Evolutionary conservation across 1,140 invertebrate species (phyloP), one percentile per base, ranked within the genome.

Genomic region (Penaeus japonicus): DNA sequence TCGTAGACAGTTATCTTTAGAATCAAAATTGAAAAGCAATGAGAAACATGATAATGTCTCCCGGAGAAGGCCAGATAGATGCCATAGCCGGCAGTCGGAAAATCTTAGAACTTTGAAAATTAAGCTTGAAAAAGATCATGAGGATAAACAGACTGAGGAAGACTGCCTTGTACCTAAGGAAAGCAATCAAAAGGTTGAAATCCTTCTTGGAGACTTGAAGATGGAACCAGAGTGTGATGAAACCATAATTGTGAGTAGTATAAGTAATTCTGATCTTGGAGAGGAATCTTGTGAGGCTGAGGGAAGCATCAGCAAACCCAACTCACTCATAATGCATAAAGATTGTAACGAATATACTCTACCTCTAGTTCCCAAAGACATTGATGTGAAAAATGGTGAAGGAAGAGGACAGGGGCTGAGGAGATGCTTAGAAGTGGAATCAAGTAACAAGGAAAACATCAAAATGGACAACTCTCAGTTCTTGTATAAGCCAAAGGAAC

Each of bases 101-200:
- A 39, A 7, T 22, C 22, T n/a, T 15, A 84, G 53, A 54, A 59
- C 35, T 80, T 22, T 59, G 22, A 47, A 27, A 54, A 86, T 62
- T 3, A 86, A 86, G 65, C 27, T 70, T 39, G 59, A 80, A 53
- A 86, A 54, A 65, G 57, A 86, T 20, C 39, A 10, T 65, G 81
- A 86, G 47, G 77, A 65, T 2, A 59, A 35, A 59, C 2, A 80
- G 18, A 65, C 85, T 20, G 18, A 27, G 27, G 7, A 70, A 5
- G 30, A 4, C 32, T 80, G 5, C 20, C n/a, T 20, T 20, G 30
- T 53, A 17, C 35, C 75, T 79, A 75, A 80, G 79, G 85, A 86
- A 30, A 54, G 62, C 5, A 62, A 62, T 65, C n/a, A 75, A 39
- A 79, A 80, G 47, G 78, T 80, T 22, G 78, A 62, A 65, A 57